Evolutionary conservation across 2,888 invertebrate genomes (phyloP), one percentile per base, ranked within the genome.

Genomic region (Acleris sparsana): DNA sequence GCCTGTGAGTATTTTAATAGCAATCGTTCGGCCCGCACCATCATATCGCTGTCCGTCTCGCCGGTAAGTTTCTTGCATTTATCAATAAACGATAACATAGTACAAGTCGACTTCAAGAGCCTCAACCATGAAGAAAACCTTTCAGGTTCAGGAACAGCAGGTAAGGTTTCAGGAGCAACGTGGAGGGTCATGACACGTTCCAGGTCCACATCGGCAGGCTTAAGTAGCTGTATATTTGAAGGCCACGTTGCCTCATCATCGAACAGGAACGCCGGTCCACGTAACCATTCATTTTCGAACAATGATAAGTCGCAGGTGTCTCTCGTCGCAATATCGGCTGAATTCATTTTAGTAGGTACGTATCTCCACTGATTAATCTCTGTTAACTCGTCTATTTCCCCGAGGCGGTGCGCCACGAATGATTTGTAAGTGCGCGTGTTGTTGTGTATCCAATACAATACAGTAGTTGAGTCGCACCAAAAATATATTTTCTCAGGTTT

Each of bases 321-420:
- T 18, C 49, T 18, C 4, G 49, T 51, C 18, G 49, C 49, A 3
- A 51, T 25, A 43, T 76, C 74, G 0, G 75, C 73, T 6, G 72
- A 58, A 33, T 76, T 74, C 57, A 70, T 18, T 0, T 63, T 52
- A 0, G 75, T 71, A 11, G 77, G 75, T 6, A 80, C 67, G 64
- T 76, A 77, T 25, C 67, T 53, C 79, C 79, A 81, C 5, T 78
- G 70, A 1, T 60, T 20, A 5, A 53, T 49, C 7, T 52, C 17
- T 5, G 67, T 70, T 0, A 70, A 48, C 18, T 73, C 73, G 48
- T 75, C 75, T 7, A 75, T 71, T 39, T 75, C 74, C 0, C 73
- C 74, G 0, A 76, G 55, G 9, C 75, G 59, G 20, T n/a, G n/a
- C n/a, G n/a, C n/a, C n/a, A n/a, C n/a, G n/a, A n/a, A n/a, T n/a